phyloP scores from a whole-genome alignment of 1,140 invertebrate genomes.

The Diabrotica virgifera region DNA sequence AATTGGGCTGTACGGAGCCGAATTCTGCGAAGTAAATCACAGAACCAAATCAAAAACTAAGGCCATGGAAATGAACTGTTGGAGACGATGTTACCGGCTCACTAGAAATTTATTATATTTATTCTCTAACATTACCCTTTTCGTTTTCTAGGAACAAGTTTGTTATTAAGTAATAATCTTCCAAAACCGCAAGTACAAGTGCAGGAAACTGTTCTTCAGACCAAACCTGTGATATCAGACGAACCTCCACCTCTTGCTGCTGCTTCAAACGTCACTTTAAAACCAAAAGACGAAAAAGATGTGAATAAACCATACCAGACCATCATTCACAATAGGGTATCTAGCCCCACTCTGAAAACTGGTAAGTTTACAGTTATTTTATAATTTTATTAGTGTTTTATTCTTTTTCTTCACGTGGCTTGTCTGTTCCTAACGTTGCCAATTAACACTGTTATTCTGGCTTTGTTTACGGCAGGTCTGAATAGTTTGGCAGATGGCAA shows the following conservation, averaged over 20 bases:
- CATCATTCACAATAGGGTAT: slow-evolving; percentile 31
- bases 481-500: too few species aligned
- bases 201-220: slow-evolving; percentile 4
- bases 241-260: slow-evolving; percentile 10
- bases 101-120: too few species aligned
- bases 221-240: slow-evolving; percentile 12
- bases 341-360: slow-evolving; percentile 24
- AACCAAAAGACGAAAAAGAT: slow-evolving; percentile 35
- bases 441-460: too few species aligned
- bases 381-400: neutral
- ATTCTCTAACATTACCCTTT: neutral
- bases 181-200: slow-evolving; percentile 17
- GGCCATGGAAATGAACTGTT: too few species aligned
- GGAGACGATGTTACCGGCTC: too few species aligned
- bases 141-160: slow-evolving; percentile 19
- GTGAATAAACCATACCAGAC: slow-evolving; percentile 39
- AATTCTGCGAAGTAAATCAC: too few species aligned
- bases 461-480: too few species aligned
- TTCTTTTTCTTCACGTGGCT: too few species aligned
- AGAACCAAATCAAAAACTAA: too few species aligned
- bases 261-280: slow-evolving; percentile 1
- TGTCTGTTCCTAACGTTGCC: too few species aligned
- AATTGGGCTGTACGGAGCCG: too few species aligned
- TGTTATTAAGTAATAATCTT: slow-evolving; percentile 31
- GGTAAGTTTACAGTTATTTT: slow-evolving; percentile 9